These are phyloP conservation scores for Megamerina dolium DNA, from an alignment of 2,888 invertebrate genomes.

Conservation along the genomic window DNA sequence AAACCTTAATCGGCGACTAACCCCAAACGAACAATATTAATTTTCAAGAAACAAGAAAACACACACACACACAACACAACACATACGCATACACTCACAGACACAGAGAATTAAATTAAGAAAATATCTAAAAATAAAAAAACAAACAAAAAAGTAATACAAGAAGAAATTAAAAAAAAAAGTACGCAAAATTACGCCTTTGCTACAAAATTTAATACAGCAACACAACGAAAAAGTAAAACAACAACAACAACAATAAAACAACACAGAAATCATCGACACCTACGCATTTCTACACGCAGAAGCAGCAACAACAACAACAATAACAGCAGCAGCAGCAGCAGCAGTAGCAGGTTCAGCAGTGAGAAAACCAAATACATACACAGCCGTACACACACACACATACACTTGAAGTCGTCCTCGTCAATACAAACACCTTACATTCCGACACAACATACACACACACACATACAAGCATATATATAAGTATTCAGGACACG, in stretches of 20 bases:
- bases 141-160: slow-evolving; percentile 8
- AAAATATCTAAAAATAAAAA: slow-evolving; percentile 11
- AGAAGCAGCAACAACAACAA: too few relatives aligned
- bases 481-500: too few relatives aligned
- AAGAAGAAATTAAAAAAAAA: too few relatives aligned
- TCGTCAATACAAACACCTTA: slow-evolving; percentile 3
- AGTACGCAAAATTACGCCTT: too few relatives aligned
- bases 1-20: slow-evolving; percentile 38
- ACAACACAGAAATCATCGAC: slow-evolving; percentile 13
- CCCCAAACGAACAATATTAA: slow-evolving; percentile 22
- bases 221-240: too few relatives aligned
- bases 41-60: not conserved
- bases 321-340: too few relatives aligned
- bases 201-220: too few relatives aligned
- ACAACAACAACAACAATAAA: slow-evolving; percentile 7
- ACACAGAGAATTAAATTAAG: slow-evolving; percentile 1
- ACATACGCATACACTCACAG: not conserved
- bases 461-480: slow-evolving; percentile 21
- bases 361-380: not conserved
- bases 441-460: slow-evolving; percentile 1
- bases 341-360: too few relatives aligned
- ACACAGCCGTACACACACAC: not conserved
- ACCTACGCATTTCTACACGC: slow-evolving; percentile 19
- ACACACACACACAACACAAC: not conserved
- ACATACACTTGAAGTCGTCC: slow-evolving; percentile 4